Conservation (phyloP, 2,797 vertebrate species). For the Discoglossus pictus region DNA sequence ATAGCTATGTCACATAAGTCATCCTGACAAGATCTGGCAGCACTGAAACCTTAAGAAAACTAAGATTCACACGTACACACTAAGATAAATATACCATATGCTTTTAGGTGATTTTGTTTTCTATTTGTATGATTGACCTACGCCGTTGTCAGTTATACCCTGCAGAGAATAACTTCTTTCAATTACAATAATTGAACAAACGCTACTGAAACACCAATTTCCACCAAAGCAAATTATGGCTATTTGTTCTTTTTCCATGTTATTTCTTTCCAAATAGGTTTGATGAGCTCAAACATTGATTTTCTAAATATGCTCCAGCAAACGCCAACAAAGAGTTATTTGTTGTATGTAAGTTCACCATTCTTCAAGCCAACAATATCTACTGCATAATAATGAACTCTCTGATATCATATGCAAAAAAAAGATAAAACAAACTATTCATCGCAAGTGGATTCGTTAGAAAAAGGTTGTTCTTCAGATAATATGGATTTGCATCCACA, state of each 20-base stretch:
- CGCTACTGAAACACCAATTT: neutral
- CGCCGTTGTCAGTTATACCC: neutral
- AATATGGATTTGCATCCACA: constrained; percentile 46
- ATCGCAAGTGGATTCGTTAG: constrained; percentile 40
- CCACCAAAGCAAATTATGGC: too few species aligned
- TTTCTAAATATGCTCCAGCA: neutral
- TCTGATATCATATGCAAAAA: constrained; percentile 16
- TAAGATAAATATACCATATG: too few species aligned
- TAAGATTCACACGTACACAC: too few species aligned
- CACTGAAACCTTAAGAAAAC: too few species aligned
- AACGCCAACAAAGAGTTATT: neutral
- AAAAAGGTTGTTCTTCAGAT: constrained; percentile 42
- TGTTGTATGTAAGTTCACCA: constrained; percentile 27
- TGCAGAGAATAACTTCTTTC: constrained; percentile 4
- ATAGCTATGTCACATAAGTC: too few species aligned
- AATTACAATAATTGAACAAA: neutral
- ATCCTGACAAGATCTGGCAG: too few species aligned
- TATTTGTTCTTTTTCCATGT: neutral
- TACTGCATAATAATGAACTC: constrained; percentile 35
- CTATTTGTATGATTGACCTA: too few species aligned
- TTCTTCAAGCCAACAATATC: constrained; percentile 8
- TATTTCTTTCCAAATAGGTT: constrained; percentile 1
- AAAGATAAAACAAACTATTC: constrained; percentile 40
- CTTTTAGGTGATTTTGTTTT: too few species aligned
- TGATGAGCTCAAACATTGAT: neutral